Evolutionary conservation across 2,113 vertebrate species (phyloP), one percentile per base, ranked within the genome.

Genomic region (Sander lucioperca): DNA sequence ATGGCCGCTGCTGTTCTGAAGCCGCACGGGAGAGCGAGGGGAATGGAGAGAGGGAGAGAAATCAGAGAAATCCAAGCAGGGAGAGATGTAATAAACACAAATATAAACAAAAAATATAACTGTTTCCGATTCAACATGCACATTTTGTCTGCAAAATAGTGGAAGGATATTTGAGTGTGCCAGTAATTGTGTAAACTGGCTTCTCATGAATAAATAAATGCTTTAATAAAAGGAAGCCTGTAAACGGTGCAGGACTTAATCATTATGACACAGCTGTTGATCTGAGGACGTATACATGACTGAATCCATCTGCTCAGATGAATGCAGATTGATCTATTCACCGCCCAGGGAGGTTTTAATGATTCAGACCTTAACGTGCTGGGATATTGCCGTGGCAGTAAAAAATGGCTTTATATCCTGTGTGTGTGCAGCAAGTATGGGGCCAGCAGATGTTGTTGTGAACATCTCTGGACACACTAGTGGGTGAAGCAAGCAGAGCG

Each of bases 391-490:
- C 11, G 0, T 19, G 14, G 48, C 59, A 15, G 51, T 62, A 14
- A 77, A 62, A 80, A 79, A 63, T 30, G 25, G 9, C 36, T 57
- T 73, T 50, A 77, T 65, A 63, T 80, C 33, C 16, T 78, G 65
- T 63, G 53, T 39, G 43, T 45, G 9, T 48, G 79, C 58, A 25
- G 18, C 18, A 14, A 45, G 47, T 58, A 69, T 30, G 9, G 3
- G 53, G 70, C 47, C 10, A 65, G 62, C 79, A 87, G 79, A 90
- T 86, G 86, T 83, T 91, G 77, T 80, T 85, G 74, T 83, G 84
- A 33, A 39, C 39, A 30, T 84, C 59, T 76, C 36, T 39, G 59
- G 67, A 82, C 48, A 66, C 61, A 71, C 0, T 5, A 68, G 88
- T 62, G 74, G 30, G 75, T 23, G 80, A 57, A 18, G 76, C 73